Base-by-base conservation (phyloP, 2,797 vertebrate species). In the Pyrocephalus nanus region DNA sequence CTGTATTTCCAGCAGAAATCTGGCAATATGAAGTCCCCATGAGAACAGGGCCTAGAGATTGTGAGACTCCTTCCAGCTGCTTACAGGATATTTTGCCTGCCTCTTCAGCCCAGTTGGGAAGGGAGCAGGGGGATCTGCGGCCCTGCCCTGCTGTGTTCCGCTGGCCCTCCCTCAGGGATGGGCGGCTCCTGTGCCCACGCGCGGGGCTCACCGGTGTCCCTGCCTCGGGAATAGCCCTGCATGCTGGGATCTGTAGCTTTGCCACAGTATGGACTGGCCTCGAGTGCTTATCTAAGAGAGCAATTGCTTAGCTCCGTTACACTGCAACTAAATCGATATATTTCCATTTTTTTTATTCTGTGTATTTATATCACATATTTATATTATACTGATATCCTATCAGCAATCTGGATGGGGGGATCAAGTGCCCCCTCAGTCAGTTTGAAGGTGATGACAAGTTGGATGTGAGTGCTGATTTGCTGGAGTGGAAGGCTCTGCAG, bases 191-290 rank as follows among this genome's bases (percentile, higher is more conserved):
- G 4, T 0, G 13, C 50, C 50, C 15, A 5, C 16, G 2, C 6
- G 1, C 6, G 3, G 48, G 27, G 1, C 48, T 12, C 27, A 3
- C 38, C 32, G 10, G 43, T 3, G 2, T 22, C 17, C 10, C 17
- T 1, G 8, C 27, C 38, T 7, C 2, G 2, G 45, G 32, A 38
- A 11, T 19, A 4, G 38, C 18, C 20, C 26, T 6, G 8, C 1
- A 12, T 1, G 8, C 34, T 11, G 2, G 8, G 1, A 1, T 21
- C 40, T 62, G 14, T 5, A 22, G 27, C 27, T 42, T 1, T 2
- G 2, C 61, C 14, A 8, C 4, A 0, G 11, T 0, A 3, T 15
- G 4, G 19, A 12, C 48, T 8, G 3, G 6, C 3, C 47, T n/a
- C 9, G 0, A 12, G 12, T 29, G 47, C 54, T 26, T 0, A 54